phyloP scores from a whole-genome alignment of 1,140 invertebrate genomes.

The Drosophila prosaltans region DNA sequence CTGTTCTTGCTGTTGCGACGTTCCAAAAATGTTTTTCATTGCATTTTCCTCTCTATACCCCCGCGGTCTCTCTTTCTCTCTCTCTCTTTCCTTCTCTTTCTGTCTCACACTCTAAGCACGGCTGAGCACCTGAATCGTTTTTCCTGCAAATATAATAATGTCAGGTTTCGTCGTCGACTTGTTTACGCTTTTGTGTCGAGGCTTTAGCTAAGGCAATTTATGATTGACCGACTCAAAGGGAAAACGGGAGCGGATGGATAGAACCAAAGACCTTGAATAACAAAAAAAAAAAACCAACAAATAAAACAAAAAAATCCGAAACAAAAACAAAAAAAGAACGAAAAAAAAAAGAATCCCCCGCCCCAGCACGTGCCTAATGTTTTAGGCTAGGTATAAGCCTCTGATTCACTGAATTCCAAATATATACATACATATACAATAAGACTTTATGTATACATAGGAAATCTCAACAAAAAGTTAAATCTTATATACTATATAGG shows the following conservation, averaged over 20 bases:
- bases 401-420: not conserved
- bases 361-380: conserved; percentile 50
- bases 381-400: conserved; percentile 28
- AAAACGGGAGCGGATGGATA: conserved; percentile 20
- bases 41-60: conserved; percentile 29
- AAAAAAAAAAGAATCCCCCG: not conserved
- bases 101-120: not conserved
- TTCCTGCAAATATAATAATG: conserved; percentile 75
- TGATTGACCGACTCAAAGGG: conserved; percentile 67
- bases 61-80: not conserved
- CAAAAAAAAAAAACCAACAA: not conserved
- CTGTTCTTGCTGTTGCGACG: conserved; percentile 29
- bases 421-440: not conserved
- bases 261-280: conserved; percentile 31
- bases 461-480: not conserved
- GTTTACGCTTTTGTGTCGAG: conserved; percentile 69
- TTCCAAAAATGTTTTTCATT: conserved; percentile 61
- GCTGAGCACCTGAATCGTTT: conserved; percentile 29
- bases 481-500: not conserved
- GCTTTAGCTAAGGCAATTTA: conserved; percentile 70
- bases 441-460: not conserved
- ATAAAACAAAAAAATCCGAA: not conserved
- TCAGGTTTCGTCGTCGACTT: conserved; percentile 66
- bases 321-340: conserved; percentile 1
- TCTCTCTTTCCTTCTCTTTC: not conserved